Percentiles rank a stretch among this genome's conserved stretches.
Conservation (phyloP, 2,888 invertebrate genomes). For the Cheilosia grossa region DNA sequence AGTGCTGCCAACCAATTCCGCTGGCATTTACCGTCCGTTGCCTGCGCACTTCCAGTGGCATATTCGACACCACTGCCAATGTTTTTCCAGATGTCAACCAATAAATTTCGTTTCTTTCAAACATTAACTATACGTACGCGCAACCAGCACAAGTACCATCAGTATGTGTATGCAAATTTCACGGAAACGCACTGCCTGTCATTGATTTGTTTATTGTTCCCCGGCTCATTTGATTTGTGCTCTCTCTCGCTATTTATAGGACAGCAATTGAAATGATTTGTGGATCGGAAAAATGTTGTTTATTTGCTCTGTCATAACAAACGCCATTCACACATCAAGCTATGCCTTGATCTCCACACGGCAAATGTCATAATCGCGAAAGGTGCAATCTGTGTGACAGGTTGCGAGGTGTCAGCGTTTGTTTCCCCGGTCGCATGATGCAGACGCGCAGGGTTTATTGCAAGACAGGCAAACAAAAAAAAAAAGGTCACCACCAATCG, state of each 20-base stretch:
- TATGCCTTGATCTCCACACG: neutral
- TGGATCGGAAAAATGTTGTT: constrained; percentile 4
- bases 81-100: constrained; percentile 61
- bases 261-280: constrained; percentile 16
- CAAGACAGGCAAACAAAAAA: constrained; percentile 3
- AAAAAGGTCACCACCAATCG: constrained; percentile 52
- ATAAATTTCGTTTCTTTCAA: constrained; percentile 51
- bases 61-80: constrained; percentile 39
- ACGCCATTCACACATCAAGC: neutral
- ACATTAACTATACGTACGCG: constrained; percentile 1
- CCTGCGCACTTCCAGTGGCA: constrained; percentile 30
- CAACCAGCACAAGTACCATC: neutral
- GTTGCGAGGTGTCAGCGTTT: constrained; percentile 60
- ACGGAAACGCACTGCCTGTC: constrained; percentile 52
- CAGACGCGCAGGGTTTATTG: constrained; percentile 6
- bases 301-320: constrained; percentile 41
- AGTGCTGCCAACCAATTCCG: constrained; percentile 4
- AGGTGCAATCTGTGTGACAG: constrained; percentile 71
- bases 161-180: constrained; percentile 24
- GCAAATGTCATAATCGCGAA: constrained; percentile 70
- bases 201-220: constrained; percentile 49
- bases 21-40: neutral
- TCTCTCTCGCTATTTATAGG: constrained; percentile 43
- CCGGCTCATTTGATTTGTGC: constrained; percentile 33
- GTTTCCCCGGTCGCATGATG: constrained; percentile 37